Percentiles rank a stretch among this genome's conserved stretches.
Conservation (phyloP, 1,140 invertebrate species). For the Brachionus paranguensis region DNA sequence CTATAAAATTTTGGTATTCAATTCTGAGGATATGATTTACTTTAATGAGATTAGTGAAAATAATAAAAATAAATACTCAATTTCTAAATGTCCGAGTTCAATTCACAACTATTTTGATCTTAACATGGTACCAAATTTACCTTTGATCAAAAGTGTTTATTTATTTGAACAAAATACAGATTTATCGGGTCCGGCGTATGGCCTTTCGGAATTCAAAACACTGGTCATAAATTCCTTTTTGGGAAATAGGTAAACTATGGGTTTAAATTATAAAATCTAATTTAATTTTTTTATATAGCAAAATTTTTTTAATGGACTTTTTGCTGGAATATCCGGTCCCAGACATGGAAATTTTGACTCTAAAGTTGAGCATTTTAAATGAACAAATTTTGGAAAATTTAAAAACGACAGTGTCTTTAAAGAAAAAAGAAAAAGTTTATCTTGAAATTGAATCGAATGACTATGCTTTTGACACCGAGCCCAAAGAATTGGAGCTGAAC, state of each 20-base stretch:
- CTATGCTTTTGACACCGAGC: neutral
- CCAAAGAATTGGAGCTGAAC: neutral
- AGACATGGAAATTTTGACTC: neutral
- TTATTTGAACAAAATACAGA: neutral
- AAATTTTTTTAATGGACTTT: neutral
- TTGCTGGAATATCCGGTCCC: neutral
- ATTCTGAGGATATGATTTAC: neutral
- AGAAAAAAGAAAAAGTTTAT: neutral
- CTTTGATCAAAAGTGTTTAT: neutral
- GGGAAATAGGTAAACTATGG: neutral
- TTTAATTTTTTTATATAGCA: neutral
- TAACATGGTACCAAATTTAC: neutral
- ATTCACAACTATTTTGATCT: neutral
- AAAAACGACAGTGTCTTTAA: neutral
- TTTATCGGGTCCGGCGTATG: neutral
- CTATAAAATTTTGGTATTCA: neutral
- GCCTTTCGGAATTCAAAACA: neutral
- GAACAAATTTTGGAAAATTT: neutral
- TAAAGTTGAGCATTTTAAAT: neutral
- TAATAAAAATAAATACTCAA: slow-evolving; percentile 25
- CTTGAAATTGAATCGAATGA: neutral
- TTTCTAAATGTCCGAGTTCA: neutral
- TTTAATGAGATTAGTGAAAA: neutral
- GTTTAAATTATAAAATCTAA: neutral
- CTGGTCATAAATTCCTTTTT: neutral